phyloP scores from a whole-genome alignment of 2,888 invertebrate species.

The Microdon myrmicae region DNA sequence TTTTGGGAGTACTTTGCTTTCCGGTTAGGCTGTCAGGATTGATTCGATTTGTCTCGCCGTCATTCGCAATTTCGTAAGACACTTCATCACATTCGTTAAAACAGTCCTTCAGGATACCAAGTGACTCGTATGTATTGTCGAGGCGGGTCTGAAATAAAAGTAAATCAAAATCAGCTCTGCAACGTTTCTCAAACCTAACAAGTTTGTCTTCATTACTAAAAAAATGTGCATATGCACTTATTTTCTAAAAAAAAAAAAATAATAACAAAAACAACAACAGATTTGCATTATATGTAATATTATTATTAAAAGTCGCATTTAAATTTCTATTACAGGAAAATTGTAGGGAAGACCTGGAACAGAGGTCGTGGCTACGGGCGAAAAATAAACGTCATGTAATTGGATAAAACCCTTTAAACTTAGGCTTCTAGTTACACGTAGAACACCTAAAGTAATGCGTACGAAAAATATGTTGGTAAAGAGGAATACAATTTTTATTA shows the following conservation, averaged over 20 bases:
- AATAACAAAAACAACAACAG: neutral
- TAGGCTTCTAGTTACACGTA: no score
- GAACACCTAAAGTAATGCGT: no score
- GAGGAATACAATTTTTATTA: no score
- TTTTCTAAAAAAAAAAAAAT: neutral
- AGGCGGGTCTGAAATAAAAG: slow-evolving; percentile 23
- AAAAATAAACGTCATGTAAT: no score
- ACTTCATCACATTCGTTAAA: slow-evolving; percentile 53
- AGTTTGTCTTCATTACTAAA: neutral
- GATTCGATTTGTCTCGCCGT: slow-evolving; percentile 50
- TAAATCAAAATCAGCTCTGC: neutral
- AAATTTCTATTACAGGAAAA: no score
- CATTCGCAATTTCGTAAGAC: slow-evolving; percentile 60
- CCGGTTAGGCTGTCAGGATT: slow-evolving; percentile 26
- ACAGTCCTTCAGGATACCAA: slow-evolving; percentile 24
- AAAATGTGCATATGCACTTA: no score
- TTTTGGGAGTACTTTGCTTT: slow-evolving; percentile 64
- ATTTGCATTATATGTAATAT: no score
- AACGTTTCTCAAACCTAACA: neutral
- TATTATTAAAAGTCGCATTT: no score
- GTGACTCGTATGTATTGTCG: slow-evolving; percentile 39
- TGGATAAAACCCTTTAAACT: no score
- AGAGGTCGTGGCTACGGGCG: no score
- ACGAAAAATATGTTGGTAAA: no score
- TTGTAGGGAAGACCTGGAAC: no score